These are phyloP conservation scores for Zaprionus tsacasi DNA, from an alignment of 1,140 invertebrate genomes.

Conservation along the genomic window DNA sequence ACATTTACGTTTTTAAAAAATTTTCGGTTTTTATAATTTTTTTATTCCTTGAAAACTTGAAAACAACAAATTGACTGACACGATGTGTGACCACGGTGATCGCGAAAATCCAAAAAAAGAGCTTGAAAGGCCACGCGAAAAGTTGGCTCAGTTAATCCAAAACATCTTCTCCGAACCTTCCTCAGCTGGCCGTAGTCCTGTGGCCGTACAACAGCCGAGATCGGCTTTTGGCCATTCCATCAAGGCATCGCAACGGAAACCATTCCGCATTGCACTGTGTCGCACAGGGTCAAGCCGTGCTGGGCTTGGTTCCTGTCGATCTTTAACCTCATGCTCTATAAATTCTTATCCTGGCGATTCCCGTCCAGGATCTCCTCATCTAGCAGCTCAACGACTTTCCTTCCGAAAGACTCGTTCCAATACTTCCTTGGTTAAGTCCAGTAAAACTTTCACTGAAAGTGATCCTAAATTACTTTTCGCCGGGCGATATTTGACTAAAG, in stretches of 20 bases:
- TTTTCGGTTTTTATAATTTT: not conserved
- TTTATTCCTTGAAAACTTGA: not conserved
- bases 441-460: too few species aligned
- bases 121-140: not conserved
- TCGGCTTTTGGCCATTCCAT: not conserved
- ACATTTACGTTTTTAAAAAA: not conserved
- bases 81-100: not conserved
- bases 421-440: not conserved
- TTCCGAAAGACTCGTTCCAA: too few species aligned
- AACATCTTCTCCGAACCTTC: not conserved
- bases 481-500: conserved; percentile 19
- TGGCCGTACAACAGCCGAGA: too few species aligned
- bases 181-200: not conserved
- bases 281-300: not conserved
- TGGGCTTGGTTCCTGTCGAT: not conserved
- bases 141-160: not conserved
- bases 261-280: not conserved
- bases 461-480: not conserved
- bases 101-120: not conserved
- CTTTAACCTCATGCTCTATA: not conserved
- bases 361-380: too few species aligned
- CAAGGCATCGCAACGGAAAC: not conserved
- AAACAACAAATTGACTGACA: not conserved
- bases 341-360: too few species aligned
- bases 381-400: too few species aligned